These are phyloP conservation scores for Artemia franciscana DNA, from an alignment of 1,140 invertebrate species.

Conservation along the genomic window DNA sequence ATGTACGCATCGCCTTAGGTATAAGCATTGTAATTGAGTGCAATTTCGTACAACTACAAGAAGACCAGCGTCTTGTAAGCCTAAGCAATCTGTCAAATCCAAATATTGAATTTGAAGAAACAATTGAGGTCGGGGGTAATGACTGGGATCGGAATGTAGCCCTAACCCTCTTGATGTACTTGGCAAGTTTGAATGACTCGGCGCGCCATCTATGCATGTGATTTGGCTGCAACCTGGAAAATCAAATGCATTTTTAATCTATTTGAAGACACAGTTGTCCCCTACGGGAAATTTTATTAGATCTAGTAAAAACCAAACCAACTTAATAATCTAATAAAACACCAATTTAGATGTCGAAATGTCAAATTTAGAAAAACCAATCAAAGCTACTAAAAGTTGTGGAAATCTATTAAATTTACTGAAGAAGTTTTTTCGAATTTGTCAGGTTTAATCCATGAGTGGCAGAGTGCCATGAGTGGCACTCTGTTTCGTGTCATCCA, in stretches of 20 bases:
- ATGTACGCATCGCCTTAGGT: constrained; percentile 57
- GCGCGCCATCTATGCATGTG: constrained; percentile 37
- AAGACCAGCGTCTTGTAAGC: constrained; percentile 54
- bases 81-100: constrained; percentile 62
- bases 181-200: constrained; percentile 28
- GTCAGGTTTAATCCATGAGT: too few species aligned
- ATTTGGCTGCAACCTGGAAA: constrained; percentile 38
- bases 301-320: too few species aligned
- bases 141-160: constrained; percentile 21
- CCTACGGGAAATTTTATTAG: too few species aligned
- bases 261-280: too few species aligned
- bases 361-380: too few species aligned
- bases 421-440: too few species aligned
- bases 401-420: too few species aligned
- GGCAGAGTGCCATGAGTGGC: too few species aligned
- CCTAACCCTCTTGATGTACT: constrained; percentile 18
- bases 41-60: constrained; percentile 57
- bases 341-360: too few species aligned
- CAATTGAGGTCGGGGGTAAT: constrained; percentile 11
- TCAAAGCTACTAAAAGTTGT: too few species aligned
- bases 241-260: constrained; percentile 15
- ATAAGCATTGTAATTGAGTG: constrained; percentile 63
- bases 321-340: too few species aligned
- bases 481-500: too few species aligned
- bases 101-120: constrained; percentile 37